Evolutionary conservation across 2,797 vertebrate species (phyloP), one percentile per base, ranked within the genome.

Genomic region (Clarias laeviceps): DNA sequence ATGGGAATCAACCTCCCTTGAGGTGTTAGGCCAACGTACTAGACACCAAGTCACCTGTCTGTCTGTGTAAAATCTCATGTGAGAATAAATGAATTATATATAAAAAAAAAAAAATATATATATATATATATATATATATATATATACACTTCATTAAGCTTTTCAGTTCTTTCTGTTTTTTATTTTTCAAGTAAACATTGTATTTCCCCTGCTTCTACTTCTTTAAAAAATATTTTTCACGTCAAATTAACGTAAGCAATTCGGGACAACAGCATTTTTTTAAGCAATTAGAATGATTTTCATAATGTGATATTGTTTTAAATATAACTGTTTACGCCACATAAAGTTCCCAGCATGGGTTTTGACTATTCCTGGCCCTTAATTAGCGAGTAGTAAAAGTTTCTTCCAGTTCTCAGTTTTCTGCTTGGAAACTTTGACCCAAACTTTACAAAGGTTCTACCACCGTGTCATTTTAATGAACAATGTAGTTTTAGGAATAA

Each of bases 371-470:
- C n/a, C 65, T 78, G 14, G 76, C 78, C 45, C 62, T 61, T 66
- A 86, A 86, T 88, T 82, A 84, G 24, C 29, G n/a, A 83, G 84
- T 50, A 77, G 34, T 56, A n/a, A 84, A 50, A 79, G 12, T 34
- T 65, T 72, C 32, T 20, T 20, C 34, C 50, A 59, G 17, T 64
- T 80, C 24, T 77, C 37, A 86, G 54, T 74, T 82, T 79, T 29
- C 68, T 14, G 11, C 24, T 5, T 32, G 76, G 81, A 40, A 74
- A 83, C 82, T 83, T 86, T 24, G 24, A n/a, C 32, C 61, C 57
- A 56, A 50, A 17, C 24, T 73, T 70, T 66, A 34, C 32, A 54
- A 74, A 54, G 5, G 14, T 74, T 29, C n/a, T 7, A 54, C 40
- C 27, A 3, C 3, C 2, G 2, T 29, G 72, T 14, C n/a, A 54